A percentile compares a stretch with the other conserved stretches of the same genome.
Conservation (phyloP, 2,113 vertebrate species). For the Opisthocomus hoazin region DNA sequence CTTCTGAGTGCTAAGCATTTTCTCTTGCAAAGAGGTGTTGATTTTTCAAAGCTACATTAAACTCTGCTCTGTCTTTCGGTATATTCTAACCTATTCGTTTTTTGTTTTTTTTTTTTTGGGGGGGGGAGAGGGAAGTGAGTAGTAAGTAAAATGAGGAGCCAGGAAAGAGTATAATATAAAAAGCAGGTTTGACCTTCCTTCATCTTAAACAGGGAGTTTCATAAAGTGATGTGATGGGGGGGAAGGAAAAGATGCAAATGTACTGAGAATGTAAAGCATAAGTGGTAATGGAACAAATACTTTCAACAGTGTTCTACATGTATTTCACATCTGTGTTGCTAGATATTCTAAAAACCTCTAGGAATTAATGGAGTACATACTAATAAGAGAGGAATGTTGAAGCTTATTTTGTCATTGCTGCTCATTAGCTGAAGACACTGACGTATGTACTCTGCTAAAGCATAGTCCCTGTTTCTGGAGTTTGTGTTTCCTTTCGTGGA, state of each 20-base stretch:
- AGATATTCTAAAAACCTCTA: background rate
- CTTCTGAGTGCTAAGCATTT: background rate
- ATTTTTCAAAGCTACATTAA: background rate
- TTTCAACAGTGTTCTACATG: background rate
- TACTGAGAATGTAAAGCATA: background rate
- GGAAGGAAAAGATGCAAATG: background rate
- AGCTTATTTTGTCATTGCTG: background rate
- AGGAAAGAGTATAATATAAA: background rate
- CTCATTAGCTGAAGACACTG: background rate
- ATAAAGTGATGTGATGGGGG: background rate
- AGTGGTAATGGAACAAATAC: background rate
- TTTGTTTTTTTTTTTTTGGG: rapidly evolving
- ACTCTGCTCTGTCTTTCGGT: background rate
- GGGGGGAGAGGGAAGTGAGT: background rate
- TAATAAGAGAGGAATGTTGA: background rate
- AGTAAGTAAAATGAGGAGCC: background rate
- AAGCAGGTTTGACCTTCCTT: background rate
- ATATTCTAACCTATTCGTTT: background rate
- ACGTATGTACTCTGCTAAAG: background rate
- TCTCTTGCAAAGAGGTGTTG: background rate
- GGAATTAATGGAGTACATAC: background rate
- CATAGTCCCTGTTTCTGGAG: background rate
- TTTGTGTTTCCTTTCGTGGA: background rate
- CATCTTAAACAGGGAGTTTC: background rate
- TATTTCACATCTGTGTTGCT: background rate